These are phyloP conservation scores for Bombus huntii DNA, from an alignment of 1,140 invertebrate species.

Conservation along the genomic window DNA sequence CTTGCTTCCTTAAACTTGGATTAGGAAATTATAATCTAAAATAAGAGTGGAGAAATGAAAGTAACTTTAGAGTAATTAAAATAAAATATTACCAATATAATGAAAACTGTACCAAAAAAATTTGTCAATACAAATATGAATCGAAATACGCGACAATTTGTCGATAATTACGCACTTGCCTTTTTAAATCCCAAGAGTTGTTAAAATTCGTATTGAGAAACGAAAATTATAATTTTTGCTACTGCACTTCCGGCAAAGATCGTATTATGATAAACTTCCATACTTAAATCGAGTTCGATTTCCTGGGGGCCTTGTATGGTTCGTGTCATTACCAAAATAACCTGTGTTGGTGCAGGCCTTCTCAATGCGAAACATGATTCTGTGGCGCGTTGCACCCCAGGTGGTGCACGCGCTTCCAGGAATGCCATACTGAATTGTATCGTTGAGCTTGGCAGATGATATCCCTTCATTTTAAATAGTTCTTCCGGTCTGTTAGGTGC, in stretches of 20 bases:
- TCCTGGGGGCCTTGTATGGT: conserved; percentile 93
- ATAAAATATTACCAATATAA: not conserved
- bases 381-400: conserved; percentile 85
- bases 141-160: not conserved
- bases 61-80: not conserved
- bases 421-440: conserved; percentile 90
- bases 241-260: conserved; percentile 90
- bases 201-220: conserved; percentile 93
- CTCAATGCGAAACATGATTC: conserved; percentile 87
- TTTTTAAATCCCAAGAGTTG: not conserved
- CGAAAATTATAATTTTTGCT: conserved; percentile 92
- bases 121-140: not conserved
- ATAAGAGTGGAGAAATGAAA: not conserved
- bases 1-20: not conserved
- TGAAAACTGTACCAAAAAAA: not conserved
- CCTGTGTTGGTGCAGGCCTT: conserved; percentile 85
- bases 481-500: conserved; percentile 87
- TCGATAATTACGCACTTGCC: not conserved
- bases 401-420: conserved; percentile 85
- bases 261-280: conserved; percentile 90
- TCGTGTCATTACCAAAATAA: conserved; percentile 88
- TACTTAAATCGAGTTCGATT: conserved; percentile 92
- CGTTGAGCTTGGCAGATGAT: conserved; percentile 86
- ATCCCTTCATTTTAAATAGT: conserved; percentile 94
- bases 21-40: not conserved